phyloP scores from a whole-genome alignment of 2,113 vertebrate genomes.

The Paralichthys olivaceus region DNA sequence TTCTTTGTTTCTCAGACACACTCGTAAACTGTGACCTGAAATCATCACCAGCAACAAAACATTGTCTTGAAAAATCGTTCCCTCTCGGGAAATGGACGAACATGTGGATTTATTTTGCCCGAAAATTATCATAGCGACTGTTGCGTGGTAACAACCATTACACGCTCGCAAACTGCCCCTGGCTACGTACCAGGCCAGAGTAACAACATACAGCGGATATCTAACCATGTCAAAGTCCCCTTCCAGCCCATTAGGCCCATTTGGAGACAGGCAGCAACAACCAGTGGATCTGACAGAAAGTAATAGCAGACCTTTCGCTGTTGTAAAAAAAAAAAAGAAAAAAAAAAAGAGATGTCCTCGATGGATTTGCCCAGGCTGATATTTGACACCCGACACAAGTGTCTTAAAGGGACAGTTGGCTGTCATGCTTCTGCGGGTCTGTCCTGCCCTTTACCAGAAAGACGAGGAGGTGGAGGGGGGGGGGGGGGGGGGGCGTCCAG shows the following conservation, averaged over 20 bases:
- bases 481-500: conserved; percentile 14
- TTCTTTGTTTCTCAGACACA: not conserved
- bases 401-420: conserved; percentile 27
- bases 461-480: not conserved
- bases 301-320: conserved; percentile 44
- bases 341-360: conserved; percentile 24
- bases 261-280: conserved; percentile 45
- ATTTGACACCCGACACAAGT: conserved; percentile 53
- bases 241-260: conserved; percentile 51
- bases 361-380: conserved; percentile 30
- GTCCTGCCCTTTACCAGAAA: conserved; percentile 34
- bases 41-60: not conserved
- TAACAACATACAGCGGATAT: conserved; percentile 39
- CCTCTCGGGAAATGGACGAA: rapidly evolving
- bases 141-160: not conserved
- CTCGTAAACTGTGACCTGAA: too few species aligned
- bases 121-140: not conserved
- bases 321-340: conserved; percentile 9
- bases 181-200: conserved; percentile 3
- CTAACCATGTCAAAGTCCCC: conserved; percentile 62
- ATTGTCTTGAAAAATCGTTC: not conserved
- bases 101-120: not conserved
- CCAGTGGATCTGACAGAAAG: conserved; percentile 58
- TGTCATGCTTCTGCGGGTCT: conserved; percentile 16
- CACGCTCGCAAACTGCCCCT: too few species aligned